phyloP scores from a whole-genome alignment of 2,113 vertebrate species.

The Dasyprocta punctata region DNA sequence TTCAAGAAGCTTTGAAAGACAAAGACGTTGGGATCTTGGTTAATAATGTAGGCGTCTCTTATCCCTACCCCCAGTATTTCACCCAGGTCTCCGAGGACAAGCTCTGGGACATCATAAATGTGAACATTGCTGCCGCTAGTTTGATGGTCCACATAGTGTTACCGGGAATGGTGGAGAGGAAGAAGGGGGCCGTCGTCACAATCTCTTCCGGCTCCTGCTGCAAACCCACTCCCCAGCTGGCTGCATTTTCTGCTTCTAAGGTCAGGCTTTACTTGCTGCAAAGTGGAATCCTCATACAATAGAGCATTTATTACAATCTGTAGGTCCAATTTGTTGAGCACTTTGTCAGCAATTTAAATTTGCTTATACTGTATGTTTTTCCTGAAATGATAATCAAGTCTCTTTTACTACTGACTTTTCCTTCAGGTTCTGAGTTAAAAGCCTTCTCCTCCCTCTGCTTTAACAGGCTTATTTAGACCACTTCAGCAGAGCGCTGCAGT shows the following conservation, averaged over 20 bases:
- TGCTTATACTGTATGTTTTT: not conserved
- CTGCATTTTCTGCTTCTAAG: conserved; percentile 89
- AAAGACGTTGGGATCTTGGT: conserved; percentile 96
- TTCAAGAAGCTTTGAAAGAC: conserved; percentile 89
- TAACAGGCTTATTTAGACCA: conserved; percentile 93
- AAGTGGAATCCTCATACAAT: not conserved
- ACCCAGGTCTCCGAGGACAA: conserved; percentile 87
- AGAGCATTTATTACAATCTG: not conserved
- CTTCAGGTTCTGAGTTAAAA: not conserved
- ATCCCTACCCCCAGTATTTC: conserved; percentile 84
- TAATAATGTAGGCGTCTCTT: conserved; percentile 89
- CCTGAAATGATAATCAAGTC: not conserved
- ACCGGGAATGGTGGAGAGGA: conserved; percentile 93
- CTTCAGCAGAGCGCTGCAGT: conserved; percentile 93
- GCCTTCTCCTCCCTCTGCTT: conserved; percentile 40
- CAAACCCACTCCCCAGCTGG: conserved; percentile 86
- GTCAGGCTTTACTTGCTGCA: conserved; percentile 78
- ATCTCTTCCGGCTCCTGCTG: conserved; percentile 89
- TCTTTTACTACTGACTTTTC: not conserved
- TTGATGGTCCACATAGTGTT: conserved; percentile 92
- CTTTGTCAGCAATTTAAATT: not conserved
- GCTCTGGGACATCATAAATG: conserved; percentile 90
- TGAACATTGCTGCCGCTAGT: conserved; percentile 89
- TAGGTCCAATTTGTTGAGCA: not conserved
- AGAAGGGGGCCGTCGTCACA: conserved; percentile 94